These are phyloP conservation scores for Trematocara zebra DNA, from an alignment of 2,113 vertebrate species.

Conservation along the genomic window DNA sequence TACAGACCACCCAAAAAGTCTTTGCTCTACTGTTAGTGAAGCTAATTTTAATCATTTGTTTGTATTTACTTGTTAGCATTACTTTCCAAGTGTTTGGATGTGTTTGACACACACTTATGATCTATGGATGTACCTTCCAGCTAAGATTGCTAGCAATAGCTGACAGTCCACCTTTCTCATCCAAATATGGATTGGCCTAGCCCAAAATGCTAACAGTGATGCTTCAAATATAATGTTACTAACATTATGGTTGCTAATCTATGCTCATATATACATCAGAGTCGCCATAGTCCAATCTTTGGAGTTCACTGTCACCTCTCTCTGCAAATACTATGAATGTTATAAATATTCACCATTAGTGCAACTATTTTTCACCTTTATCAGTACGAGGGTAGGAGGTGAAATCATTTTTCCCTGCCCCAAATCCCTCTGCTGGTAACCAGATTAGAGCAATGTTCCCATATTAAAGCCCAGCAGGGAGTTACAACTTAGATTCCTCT, in stretches of 20 bases:
- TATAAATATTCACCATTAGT: neutral
- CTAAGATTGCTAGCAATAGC: neutral
- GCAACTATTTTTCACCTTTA: slow-evolving; percentile 41
- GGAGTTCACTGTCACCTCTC: neutral
- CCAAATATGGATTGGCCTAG: neutral
- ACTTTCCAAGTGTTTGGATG: neutral
- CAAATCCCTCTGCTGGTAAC: slow-evolving; percentile 40
- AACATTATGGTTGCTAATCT: neutral
- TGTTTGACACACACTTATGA: neutral
- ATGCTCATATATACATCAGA: neutral
- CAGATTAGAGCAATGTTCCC: slow-evolving; percentile 44
- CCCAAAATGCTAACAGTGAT: neutral
- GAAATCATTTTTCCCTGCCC: slow-evolving; percentile 27
- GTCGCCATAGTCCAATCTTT: neutral
- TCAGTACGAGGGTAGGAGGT: neutral
- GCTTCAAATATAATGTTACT: neutral
- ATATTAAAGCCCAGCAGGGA: slow-evolving; percentile 43
- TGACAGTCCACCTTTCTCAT: neutral
- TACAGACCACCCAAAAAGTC: neutral
- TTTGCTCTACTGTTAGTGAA: neutral
- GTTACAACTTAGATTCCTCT: slow-evolving; percentile 20
- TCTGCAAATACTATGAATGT: neutral
- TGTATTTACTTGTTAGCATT: neutral
- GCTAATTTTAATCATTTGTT: neutral
- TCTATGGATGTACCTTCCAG: neutral